Conservation (phyloP, 1,140 invertebrate species). For the Bombyx mandarina region DNA sequence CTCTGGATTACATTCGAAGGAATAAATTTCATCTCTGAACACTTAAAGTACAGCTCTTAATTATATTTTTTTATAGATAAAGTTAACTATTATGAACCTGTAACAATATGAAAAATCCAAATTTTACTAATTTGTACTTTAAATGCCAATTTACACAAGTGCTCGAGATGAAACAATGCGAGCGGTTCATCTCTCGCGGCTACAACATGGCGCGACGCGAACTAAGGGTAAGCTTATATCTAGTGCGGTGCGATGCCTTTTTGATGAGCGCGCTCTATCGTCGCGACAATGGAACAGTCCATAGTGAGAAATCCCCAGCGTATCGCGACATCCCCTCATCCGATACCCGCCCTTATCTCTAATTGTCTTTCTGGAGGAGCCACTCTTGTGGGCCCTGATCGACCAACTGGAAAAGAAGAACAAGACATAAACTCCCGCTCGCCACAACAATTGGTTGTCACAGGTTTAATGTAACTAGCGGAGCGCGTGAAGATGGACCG, state of each 20-base stretch:
- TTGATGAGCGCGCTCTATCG: conserved; percentile 57
- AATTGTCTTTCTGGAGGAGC: conserved; percentile 71
- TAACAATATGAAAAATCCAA: conserved; percentile 69
- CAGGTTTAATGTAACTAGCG: conserved; percentile 59
- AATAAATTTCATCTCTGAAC: conserved; percentile 64
- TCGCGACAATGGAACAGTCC: conserved; percentile 58
- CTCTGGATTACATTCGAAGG: conserved; percentile 58
- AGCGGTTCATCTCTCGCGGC: conserved; percentile 61
- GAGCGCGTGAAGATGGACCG: conserved; percentile 60
- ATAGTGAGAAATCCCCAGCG: conserved; percentile 64
- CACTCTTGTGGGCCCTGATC: conserved; percentile 70
- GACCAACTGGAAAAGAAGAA: conserved; percentile 70
- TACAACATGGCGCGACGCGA: conserved; percentile 49
- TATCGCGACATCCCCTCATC: conserved; percentile 63
- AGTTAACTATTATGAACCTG: conserved; percentile 70
- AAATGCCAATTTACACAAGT: conserved; percentile 68
- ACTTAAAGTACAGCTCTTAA: conserved; percentile 71
- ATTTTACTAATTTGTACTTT: conserved; percentile 72
- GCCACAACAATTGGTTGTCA: conserved; percentile 43
- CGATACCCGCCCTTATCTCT: conserved; percentile 58
- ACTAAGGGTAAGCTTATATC: conserved; percentile 61
- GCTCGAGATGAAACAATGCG: conserved; percentile 55
- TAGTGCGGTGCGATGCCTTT: conserved; percentile 69
- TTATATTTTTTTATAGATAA: conserved; percentile 61
- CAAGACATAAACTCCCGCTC: conserved; percentile 65